These are phyloP conservation scores for Laupala kohalensis DNA, from an alignment of 1,140 invertebrate species.

Conservation along the genomic window DNA sequence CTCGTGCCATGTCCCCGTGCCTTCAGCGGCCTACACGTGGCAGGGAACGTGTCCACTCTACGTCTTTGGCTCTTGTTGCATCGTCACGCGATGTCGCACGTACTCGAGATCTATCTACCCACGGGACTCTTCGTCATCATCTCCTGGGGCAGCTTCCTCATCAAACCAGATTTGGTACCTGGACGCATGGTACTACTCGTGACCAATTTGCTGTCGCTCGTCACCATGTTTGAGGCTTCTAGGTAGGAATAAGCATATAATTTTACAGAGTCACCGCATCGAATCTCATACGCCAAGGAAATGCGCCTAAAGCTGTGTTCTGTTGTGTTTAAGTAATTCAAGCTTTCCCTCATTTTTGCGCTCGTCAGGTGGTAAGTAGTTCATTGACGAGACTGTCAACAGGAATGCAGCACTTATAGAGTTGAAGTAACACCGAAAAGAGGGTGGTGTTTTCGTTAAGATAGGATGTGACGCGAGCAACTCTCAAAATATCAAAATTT, in stretches of 20 bases:
- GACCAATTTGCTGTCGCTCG: constrained; percentile 21
- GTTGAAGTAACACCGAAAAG: too few species aligned
- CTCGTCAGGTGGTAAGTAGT: too few species aligned
- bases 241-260: constrained; percentile 10
- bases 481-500: too few species aligned
- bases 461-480: too few species aligned
- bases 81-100: constrained; percentile 18
- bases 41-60: constrained; percentile 1
- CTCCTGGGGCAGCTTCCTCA: constrained; percentile 26
- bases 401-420: too few species aligned
- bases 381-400: too few species aligned
- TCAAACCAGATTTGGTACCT: constrained; percentile 22
- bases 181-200: constrained; percentile 23
- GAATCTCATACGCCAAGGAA: too few species aligned
- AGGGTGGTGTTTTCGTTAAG: too few species aligned
- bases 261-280: too few species aligned
- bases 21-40: not conserved
- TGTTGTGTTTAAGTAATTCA: too few species aligned
- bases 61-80: constrained; percentile 11
- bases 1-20: not conserved
- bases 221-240: constrained; percentile 20
- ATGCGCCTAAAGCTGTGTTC: too few species aligned
- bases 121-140: constrained; percentile 25
- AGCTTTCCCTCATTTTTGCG: too few species aligned
- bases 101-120: constrained; percentile 25